Percentiles rank a stretch among this genome's conserved stretches.
Evolutionary conservation across 2,113 vertebrate genomes (phyloP).

Genomic region (Sturnira hondurensis): DNA sequence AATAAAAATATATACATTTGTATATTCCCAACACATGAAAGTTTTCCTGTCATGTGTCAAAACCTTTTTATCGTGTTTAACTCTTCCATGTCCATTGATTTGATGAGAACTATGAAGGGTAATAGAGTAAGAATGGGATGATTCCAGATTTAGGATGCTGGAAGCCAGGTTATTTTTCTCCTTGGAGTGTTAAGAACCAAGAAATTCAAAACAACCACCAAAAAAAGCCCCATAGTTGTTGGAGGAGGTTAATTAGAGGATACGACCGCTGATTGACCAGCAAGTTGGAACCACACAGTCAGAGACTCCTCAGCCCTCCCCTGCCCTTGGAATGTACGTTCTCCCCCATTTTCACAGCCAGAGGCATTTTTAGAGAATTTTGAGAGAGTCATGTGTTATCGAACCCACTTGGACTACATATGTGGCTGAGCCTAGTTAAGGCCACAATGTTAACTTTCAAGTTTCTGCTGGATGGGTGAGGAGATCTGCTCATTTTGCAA

Average conservation of each 20-base stretch:
- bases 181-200: not conserved
- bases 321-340: not conserved
- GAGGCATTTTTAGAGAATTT: not conserved
- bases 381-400: not conserved
- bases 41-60: not conserved
- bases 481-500: not conserved
- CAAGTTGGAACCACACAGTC: not conserved
- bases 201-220: not conserved
- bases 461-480: not conserved
- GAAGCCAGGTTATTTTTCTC: not conserved
- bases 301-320: not conserved
- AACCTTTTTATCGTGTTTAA: not conserved
- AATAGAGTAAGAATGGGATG: not conserved
- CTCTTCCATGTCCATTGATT: not conserved
- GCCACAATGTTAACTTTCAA: not conserved
- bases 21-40: not conserved
- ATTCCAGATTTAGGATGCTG: not conserved
- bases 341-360: not conserved
- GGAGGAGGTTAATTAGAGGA: not conserved
- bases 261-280: not conserved
- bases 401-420: not conserved
- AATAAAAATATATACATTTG: not conserved
- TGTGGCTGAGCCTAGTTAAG: not conserved
- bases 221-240: not conserved
- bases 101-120: not conserved